Evolutionary conservation across 2,888 invertebrate genomes (phyloP), one percentile per base, ranked within the genome.

Genomic region (Agonopterix subpropinquella): DNA sequence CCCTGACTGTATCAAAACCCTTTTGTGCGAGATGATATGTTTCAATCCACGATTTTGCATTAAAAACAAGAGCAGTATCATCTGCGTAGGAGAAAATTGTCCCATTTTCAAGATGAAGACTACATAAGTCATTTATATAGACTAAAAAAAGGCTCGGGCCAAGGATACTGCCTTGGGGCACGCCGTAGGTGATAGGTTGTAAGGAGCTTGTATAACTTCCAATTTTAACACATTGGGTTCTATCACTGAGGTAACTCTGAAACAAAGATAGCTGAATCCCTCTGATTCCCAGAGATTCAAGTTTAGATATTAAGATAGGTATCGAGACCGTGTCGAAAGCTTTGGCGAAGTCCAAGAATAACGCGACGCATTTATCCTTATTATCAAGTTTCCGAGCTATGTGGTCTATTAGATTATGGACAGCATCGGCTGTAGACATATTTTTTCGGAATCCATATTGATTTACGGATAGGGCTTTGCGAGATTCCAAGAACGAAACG

Each of bases 11-110:
- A 8, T 46, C 9, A 36, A 46, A 18, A 9, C 41, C 41, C 4
- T 7, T 10, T 28, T 46, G 41, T 2, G 49, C 49, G 1, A 5
- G 9, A 4, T 36, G 11, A n/a, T 43, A 47, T 4, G 37, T 43
- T 18, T 44, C 41, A 11, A 28, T 5, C 44, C 50, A 50, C 36
- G 41, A 18, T 10, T 37, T 11, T 13, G 41, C 47, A 28, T 18
- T 50, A 36, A 50, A 47, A 9, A 50, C 35, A 7, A 50, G 18
- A 1, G 50, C 50, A 11, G 50, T 50, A 44, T 51, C 51, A 39
- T 51, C 51, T 11, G 52, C 51, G 39, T 45, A 51, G n/a, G 51
- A 41, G 3, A 43, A 35, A 0, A 51, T n/a, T 13, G 43, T 48
- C 1, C 45, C 48, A 5, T 43, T 43, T 39, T 8, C 9, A 10